Evolutionary conservation across 2,888 invertebrate species (phyloP).

Genomic region (Drosophila testacea): DNA sequence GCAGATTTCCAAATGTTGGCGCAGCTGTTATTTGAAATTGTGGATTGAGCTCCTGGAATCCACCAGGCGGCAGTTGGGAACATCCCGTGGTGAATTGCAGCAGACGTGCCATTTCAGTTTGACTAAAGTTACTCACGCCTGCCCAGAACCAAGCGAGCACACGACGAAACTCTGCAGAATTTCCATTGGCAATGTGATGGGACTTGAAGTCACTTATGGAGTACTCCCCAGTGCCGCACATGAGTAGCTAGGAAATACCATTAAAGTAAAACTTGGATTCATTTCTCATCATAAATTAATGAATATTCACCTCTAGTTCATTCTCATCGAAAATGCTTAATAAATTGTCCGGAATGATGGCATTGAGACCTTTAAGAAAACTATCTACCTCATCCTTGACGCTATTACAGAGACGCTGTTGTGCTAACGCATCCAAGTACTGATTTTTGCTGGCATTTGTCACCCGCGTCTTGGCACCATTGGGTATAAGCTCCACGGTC

Average conservation of each 20-base stretch:
- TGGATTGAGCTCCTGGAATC: conserved; percentile 95
- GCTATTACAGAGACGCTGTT: conserved; percentile 93
- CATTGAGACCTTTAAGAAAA: conserved; percentile 95
- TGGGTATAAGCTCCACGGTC: conserved; percentile 93
- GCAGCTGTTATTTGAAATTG: conserved; percentile 96
- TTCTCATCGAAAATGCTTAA: conserved; percentile 98
- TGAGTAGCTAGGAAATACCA: conserved; percentile 88
- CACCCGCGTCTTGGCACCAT: conserved; percentile 90
- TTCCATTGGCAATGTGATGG: conserved; percentile 94
- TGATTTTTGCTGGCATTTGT: conserved; percentile 87
- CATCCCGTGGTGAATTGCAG: conserved; percentile 97
- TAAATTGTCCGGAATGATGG: conserved; percentile 96
- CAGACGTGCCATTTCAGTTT: conserved; percentile 96
- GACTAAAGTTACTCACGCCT: conserved; percentile 94
- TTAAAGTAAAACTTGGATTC: too few species aligned
- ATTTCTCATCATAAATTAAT: not conserved
- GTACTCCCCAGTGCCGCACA: conserved; percentile 97
- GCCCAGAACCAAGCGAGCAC: conserved; percentile 97
- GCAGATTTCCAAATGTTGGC: conserved; percentile 95
- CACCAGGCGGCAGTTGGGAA: conserved; percentile 95
- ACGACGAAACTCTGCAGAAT: conserved; percentile 92
- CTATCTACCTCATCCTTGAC: conserved; percentile 94
- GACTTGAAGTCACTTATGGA: conserved; percentile 95
- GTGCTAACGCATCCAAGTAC: conserved; percentile 95
- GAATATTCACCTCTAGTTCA: conserved; percentile 92